Evolutionary conservation across 2,113 vertebrate genomes (phyloP), one percentile per base, ranked within the genome.

Genomic region (Lucifuga dentata): DNA sequence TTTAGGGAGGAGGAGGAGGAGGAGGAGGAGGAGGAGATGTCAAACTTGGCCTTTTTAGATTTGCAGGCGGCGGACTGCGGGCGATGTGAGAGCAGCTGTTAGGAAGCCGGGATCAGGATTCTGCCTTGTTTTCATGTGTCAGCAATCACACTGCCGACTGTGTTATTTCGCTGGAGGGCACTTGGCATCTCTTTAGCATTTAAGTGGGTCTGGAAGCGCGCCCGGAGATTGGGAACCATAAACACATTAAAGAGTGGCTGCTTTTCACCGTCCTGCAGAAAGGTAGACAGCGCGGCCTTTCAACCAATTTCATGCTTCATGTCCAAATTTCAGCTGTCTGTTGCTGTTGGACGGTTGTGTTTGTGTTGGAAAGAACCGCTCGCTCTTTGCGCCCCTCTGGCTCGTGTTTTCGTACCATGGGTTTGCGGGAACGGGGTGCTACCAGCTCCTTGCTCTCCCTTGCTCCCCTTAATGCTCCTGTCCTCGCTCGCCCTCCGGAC

Each of bases 131-230:
- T 78, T 68, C 45, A 26, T 76, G 73, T 83, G 80, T 86, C 80
- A 81, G 84, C 77, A 73, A 24, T 76, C 64, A 51, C 58, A 3
- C 59, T 43, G 56, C 68, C 15, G 36, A 41, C 38, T 40, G 43
- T 68, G 70, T 76, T 79, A 70, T 76, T 79, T n/a, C 2, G 84
- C 81, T 11, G 49, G 52, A 75, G 73, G 81, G 61, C 67, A 71
- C 43, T 66, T 83, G 85, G 81, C 68, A 40, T 71, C 29, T 39
- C 29, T 11, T 68, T 55, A 36, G 41, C 24, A n/a, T 72, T n/a
- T 66, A 75, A 76, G 74, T 83, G 76, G 52, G 21, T 53, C 72
- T 87, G 81, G 76, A 78, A 36, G 9, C 11, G 1, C 19, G 48
- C 74, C 78, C 68, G 35, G 68, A 45, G 60, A 69, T 49, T 57